Percentiles rank a stretch among this genome's conserved stretches.
These are phyloP conservation scores for Calliopsis andreniformis DNA, from an alignment of 1,140 invertebrate genomes.

Conservation along the genomic window DNA sequence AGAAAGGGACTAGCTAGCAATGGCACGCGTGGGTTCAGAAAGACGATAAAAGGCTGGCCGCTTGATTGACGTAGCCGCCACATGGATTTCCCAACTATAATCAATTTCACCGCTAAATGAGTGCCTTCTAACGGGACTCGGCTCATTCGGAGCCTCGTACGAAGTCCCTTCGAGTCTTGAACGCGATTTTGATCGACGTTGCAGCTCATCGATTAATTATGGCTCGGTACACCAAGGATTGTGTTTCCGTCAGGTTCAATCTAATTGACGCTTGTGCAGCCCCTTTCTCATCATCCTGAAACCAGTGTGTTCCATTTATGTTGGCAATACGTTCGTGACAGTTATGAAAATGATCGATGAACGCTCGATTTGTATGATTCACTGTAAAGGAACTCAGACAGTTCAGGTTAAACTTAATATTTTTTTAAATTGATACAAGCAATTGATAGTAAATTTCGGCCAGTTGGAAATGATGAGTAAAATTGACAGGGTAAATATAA, in stretches of 20 bases:
- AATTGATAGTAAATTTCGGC: too few relatives aligned
- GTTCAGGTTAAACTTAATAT: too few relatives aligned
- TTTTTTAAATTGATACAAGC: too few relatives aligned
- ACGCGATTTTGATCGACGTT: slow-evolving; percentile 10
- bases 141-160: slow-evolving; percentile 35
- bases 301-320: slow-evolving; percentile 40
- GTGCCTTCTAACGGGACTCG: slow-evolving; percentile 25
- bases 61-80: slow-evolving; percentile 42
- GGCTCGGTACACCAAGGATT: slow-evolving; percentile 24
- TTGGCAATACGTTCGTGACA: not conserved
- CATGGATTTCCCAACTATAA: slow-evolving; percentile 53
- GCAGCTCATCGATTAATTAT: slow-evolving; percentile 42
- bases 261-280: slow-evolving; percentile 11
- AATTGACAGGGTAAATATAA: not conserved
- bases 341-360: slow-evolving; percentile 15
- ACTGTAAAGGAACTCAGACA: too few relatives aligned
- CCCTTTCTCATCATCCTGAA: not conserved
- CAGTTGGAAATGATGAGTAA: too few relatives aligned
- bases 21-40: slow-evolving; percentile 45
- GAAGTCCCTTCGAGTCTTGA: slow-evolving; percentile 8
- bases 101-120: slow-evolving; percentile 58
- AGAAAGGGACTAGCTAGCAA: slow-evolving; percentile 18
- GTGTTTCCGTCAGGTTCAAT: slow-evolving; percentile 39
- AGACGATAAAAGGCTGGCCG: slow-evolving; percentile 48
- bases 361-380: not conserved